Percentiles rank a stretch among this genome's conserved stretches.
Evolutionary conservation across 2,113 vertebrate genomes (phyloP).

Genomic region (Pampusana beccarii): DNA sequence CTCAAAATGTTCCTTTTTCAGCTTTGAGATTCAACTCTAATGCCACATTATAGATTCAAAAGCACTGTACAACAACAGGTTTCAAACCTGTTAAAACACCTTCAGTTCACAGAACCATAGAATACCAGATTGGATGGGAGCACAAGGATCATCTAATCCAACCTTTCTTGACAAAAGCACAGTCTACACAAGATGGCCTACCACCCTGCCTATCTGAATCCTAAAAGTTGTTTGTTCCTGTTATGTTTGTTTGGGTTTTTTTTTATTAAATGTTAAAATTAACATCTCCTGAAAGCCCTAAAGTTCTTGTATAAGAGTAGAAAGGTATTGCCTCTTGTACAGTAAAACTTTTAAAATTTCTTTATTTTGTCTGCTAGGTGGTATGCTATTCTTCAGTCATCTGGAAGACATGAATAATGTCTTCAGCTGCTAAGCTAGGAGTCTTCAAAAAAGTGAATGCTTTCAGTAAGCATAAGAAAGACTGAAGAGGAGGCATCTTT

Average conservation of each 20-base stretch:
- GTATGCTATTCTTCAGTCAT: neutral
- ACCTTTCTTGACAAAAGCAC: too few relatives aligned
- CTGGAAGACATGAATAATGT: neutral
- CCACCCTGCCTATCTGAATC: too few relatives aligned
- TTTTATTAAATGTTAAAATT: neutral
- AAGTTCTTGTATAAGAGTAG: neutral
- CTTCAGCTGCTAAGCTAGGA: neutral
- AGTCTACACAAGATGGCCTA: too few relatives aligned
- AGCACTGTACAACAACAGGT: neutral
- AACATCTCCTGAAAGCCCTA: neutral
- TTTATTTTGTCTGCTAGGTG: neutral
- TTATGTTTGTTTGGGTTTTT: neutral
- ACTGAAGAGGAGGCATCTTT: neutral
- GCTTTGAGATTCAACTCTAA: neutral
- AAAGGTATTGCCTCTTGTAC: neutral
- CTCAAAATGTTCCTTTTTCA: neutral
- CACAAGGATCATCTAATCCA: too few relatives aligned
- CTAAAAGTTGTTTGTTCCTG: neutral
- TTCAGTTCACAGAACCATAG: neutral
- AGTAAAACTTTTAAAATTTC: neutral
- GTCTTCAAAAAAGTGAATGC: neutral
- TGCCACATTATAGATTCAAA: neutral
- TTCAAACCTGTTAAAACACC: neutral
- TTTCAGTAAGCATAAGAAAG: neutral
- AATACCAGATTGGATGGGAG: too few relatives aligned